These are phyloP conservation scores for Synanthedon myopaeformis DNA, from an alignment of 2,888 invertebrate genomes.

Conservation along the genomic window DNA sequence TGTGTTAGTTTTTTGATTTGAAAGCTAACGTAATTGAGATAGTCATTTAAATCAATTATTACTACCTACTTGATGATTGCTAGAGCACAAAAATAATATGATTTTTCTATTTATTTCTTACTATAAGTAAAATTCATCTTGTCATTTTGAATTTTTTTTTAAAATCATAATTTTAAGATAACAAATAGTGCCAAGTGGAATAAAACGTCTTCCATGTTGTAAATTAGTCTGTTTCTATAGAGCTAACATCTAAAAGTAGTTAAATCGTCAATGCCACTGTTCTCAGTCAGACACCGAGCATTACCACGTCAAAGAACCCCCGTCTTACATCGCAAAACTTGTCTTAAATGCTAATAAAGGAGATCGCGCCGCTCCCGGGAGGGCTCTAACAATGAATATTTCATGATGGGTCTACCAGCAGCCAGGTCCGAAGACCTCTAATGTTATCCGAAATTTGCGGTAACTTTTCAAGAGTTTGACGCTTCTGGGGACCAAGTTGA, in stretches of 20 bases:
- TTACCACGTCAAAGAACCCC: conserved; percentile 28
- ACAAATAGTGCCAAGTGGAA: no score
- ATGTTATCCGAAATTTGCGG: conserved; percentile 7
- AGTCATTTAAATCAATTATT: no score
- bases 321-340: conserved; percentile 46
- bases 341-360: conserved; percentile 57
- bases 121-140: no score
- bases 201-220: no score
- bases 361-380: conserved; percentile 28
- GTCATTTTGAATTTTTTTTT: no score
- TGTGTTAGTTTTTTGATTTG: no score
- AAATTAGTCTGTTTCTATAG: no score
- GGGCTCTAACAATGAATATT: conserved; percentile 45
- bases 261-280: conserved; percentile 27
- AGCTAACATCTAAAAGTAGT: conserved; percentile 7
- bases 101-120: no score
- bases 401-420: conserved; percentile 38
- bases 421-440: conserved; percentile 23
- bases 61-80: no score
- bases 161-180: no score
- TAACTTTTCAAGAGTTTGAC: conserved; percentile 3
- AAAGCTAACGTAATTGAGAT: no score
- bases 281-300: conserved; percentile 17
- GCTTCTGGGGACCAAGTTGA: conserved; percentile 11
- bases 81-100: no score